Evolutionary conservation across 53 echinoderm and acorn worm genomes (phyloP).

Genomic region (Echinarachnius parma): DNA sequence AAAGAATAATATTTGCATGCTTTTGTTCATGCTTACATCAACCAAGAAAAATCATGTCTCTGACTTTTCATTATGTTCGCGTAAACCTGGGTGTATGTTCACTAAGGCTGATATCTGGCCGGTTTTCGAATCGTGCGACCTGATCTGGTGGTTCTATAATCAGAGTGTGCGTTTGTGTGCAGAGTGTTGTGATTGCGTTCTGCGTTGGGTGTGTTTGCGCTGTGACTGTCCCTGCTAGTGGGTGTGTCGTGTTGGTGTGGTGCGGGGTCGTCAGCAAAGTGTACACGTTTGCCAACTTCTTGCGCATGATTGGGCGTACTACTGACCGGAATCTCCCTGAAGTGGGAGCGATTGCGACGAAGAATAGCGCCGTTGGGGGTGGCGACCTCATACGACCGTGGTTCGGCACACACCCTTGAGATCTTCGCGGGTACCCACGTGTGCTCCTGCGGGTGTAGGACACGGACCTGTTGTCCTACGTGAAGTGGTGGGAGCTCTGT

Average conservation of each 20-base stretch:
- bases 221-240: background rate
- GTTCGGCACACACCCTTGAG: slow-evolving; percentile 48
- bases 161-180: background rate
- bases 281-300: background rate
- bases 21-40: too few relatives aligned
- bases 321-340: slow-evolving; percentile 32
- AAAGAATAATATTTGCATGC: too few relatives aligned
- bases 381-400: slow-evolving; percentile 56
- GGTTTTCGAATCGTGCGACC: background rate
- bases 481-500: slow-evolving; percentile 51
- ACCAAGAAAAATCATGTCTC: too few relatives aligned
- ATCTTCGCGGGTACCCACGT: slow-evolving; percentile 60
- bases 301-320: too few relatives aligned
- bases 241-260: background rate
- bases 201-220: background rate
- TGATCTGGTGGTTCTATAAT: slow-evolving; percentile 7
- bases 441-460: slow-evolving; percentile 42
- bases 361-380: slow-evolving; percentile 54
- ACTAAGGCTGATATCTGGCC: too few relatives aligned
- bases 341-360: slow-evolving; percentile 57
- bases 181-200: background rate
- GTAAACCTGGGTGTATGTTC: too few relatives aligned
- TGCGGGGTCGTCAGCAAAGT: background rate
- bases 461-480: slow-evolving; percentile 51
- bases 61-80: too few relatives aligned